Base-by-base conservation (phyloP, 2,888 invertebrate genomes). In the Thereva unica region DNA sequence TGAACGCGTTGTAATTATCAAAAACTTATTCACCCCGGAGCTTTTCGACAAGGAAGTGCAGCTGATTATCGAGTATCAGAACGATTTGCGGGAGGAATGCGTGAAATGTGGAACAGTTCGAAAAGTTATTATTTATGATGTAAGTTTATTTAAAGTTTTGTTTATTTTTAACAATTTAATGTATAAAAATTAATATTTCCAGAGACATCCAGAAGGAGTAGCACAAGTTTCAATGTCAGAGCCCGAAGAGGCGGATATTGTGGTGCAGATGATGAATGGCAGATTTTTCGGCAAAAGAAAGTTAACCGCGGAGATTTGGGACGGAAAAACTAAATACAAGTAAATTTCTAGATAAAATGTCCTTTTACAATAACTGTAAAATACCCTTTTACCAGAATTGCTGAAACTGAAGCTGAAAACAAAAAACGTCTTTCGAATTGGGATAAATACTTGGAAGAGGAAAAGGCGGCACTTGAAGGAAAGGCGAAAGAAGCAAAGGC, bases 171-270 rank as follows among this genome's bases (percentile, higher is more conserved):
- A 35, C 44, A 23, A 3, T 23, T 34, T 52, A 1, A 34, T 23
- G 4, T 23, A 12, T 23, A 52, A 52, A 52, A 7, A 45, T 56
- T 50, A 23, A 59, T 44, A 59, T 53, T 66, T 71, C 50, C 78
- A 91, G 90, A 84, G 93, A 72, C 92, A 98, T 84, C 91, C 93
- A 0, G 97, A 97, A 75, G 99, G 99, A 34, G 90, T 98, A 0
- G 95, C 93, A 0, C 92, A 96, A 74, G 88, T 99, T 1, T 90
- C 89, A 23, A 99, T 97, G 88, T 86, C 89, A 61, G 90, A 90
- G 67, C 89, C 94, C 0, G 95, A 95, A 77, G 91, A 92, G 78
- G 97, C 98, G 0, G 97, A 98, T 82, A 86, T 89, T 67, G 96
- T 95, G 56, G 87, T 98, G 8, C 85, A 86, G 72, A 86, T 94